Conservation (phyloP, 2,113 vertebrate species). For the Antechinus flavipes region DNA sequence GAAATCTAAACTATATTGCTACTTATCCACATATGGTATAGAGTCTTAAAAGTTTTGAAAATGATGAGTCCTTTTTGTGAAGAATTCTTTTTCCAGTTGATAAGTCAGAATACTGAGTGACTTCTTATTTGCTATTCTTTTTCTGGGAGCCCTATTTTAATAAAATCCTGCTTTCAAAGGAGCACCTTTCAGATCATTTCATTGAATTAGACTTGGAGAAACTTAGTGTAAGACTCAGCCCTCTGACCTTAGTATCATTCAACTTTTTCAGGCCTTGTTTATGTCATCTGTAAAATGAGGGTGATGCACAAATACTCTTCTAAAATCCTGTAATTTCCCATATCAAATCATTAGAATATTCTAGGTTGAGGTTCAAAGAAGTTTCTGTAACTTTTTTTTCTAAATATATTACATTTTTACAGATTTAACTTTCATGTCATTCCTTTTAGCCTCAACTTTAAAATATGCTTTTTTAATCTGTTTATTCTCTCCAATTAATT, state of each 20-base stretch:
- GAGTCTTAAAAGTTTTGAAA: background rate
- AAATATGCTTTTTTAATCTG: background rate
- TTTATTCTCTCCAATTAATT: background rate
- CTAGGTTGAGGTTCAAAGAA: slow-evolving; percentile 56
- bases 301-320: background rate
- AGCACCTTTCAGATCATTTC: background rate
- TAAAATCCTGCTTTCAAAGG: background rate
- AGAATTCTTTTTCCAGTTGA: background rate
- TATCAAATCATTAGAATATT: background rate
- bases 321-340: background rate
- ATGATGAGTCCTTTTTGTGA: background rate
- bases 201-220: background rate
- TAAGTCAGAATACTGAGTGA: background rate
- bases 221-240: background rate
- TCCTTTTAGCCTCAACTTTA: slow-evolving; percentile 17
- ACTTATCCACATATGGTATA: background rate
- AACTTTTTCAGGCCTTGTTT: background rate
- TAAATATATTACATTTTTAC: slow-evolving; percentile 28
- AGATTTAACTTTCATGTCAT: slow-evolving; percentile 22
- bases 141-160: background rate
- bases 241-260: background rate
- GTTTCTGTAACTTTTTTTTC: slow-evolving; percentile 18
- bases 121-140: background rate
- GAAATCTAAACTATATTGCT: background rate
- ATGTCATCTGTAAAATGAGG: background rate